A percentile compares a stretch with the other conserved stretches of the same genome.
Conservation (phyloP, 2,888 invertebrate genomes). For the Lydus trimaculatus region DNA sequence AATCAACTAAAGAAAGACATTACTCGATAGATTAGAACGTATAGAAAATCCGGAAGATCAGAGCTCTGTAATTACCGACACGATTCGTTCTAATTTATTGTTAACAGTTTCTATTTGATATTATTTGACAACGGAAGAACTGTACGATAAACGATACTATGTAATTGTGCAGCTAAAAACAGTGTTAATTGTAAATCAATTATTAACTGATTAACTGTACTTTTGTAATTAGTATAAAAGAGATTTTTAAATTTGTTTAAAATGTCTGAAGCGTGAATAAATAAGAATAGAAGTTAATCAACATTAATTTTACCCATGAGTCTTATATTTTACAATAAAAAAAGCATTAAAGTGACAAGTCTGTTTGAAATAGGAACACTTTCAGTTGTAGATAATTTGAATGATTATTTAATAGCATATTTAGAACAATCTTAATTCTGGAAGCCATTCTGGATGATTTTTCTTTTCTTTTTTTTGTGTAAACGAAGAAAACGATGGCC, state of each 20-base stretch:
- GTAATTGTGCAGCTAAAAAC: neutral
- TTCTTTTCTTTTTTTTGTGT: too few species aligned
- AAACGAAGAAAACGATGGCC: neutral
- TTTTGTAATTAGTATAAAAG: neutral
- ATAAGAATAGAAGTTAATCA: constrained; percentile 45
- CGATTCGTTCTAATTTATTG: neutral
- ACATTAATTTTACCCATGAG: constrained; percentile 45
- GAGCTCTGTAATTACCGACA: constrained; percentile 7
- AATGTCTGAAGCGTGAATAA: constrained; percentile 42
- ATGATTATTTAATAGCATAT: neutral
- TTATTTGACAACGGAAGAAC: neutral
- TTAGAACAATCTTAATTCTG: neutral
- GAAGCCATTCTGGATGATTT: neutral
- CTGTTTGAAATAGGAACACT: too few species aligned
- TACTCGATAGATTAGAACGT: neutral
- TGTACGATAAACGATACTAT: neutral
- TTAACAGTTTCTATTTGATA: neutral
- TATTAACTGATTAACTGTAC: neutral
- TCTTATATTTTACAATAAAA: constrained; percentile 43
- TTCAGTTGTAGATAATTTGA: neutral
- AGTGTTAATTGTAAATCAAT: neutral
- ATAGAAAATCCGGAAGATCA: neutral
- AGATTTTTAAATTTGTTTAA: neutral
- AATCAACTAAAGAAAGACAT: neutral
- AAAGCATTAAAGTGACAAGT: constrained; percentile 40